Evolutionary conservation across 2,113 vertebrate species (phyloP).

Genomic region (Paedocypris sp.): DNA sequence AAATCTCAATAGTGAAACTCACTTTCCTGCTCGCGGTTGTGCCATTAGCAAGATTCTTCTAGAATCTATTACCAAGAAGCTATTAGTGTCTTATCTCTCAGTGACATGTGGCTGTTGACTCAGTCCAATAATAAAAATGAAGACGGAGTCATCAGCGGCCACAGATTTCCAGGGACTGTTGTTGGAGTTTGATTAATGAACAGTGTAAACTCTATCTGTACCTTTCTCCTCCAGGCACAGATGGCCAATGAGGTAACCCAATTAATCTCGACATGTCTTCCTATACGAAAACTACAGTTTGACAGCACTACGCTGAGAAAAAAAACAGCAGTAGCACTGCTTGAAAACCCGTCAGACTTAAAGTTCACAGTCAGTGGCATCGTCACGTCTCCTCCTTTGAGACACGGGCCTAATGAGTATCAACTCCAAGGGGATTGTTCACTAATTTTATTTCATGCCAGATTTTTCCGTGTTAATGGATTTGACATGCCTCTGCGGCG

Average conservation of each 20-base stretch:
- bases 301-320: neutral
- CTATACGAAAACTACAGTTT: neutral
- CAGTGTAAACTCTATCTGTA: slow-evolving; percentile 1
- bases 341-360: neutral
- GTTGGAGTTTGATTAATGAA: slow-evolving; percentile 8
- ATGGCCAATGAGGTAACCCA: slow-evolving; percentile 16
- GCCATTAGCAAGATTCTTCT: neutral
- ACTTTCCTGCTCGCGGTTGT: neutral
- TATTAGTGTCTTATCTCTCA: slow-evolving; percentile 6
- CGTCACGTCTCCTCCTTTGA: neutral
- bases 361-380: neutral
- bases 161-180: slow-evolving; percentile 7
- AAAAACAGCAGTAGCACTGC: neutral
- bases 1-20: neutral
- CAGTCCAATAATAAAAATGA: neutral
- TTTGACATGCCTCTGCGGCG: slow-evolving; percentile 3
- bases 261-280: slow-evolving; percentile 4
- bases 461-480: slow-evolving; percentile 16
- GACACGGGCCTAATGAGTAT: neutral
- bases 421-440: slow-evolving; percentile 1
- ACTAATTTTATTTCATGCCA: slow-evolving; percentile 15
- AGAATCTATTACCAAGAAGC: neutral
- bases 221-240: slow-evolving; percentile 2
- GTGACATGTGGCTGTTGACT: slow-evolving; percentile 11
- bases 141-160: neutral